phyloP scores from a whole-genome alignment of 2,113 vertebrate species.

The Regulus satrapa region DNA sequence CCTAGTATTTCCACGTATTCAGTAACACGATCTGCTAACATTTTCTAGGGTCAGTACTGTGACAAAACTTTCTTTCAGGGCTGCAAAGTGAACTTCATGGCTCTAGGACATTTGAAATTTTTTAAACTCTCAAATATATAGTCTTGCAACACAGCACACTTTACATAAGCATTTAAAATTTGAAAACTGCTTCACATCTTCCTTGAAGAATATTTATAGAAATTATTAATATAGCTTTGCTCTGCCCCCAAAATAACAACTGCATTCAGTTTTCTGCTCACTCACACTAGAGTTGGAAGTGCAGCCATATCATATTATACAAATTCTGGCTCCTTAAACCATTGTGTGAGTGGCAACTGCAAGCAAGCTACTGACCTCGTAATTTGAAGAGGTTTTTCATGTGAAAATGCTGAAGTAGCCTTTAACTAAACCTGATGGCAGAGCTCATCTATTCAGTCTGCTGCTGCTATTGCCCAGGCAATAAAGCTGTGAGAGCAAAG shows the following conservation, averaged over 20 bases:
- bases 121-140: background rate
- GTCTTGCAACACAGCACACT: background rate
- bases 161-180: background rate
- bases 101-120: background rate
- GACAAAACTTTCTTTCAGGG: background rate
- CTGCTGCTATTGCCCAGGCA: background rate
- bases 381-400: background rate
- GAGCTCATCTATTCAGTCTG: background rate
- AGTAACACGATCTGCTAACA: slow-evolving; percentile 2
- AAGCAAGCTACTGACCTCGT: background rate
- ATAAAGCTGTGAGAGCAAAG: background rate
- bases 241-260: background rate
- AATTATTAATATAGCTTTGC: background rate
- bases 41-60: background rate
- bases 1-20: background rate
- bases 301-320: background rate
- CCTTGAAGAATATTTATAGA: background rate
- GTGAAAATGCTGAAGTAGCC: background rate
- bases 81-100: background rate
- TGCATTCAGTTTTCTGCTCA: background rate
- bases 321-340: background rate
- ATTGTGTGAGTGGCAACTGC: background rate
- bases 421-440: background rate
- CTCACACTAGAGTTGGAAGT: background rate
- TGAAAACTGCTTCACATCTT: background rate